Conservation (phyloP, 2,888 invertebrate species). For the Chymomyza procnemis region DNA sequence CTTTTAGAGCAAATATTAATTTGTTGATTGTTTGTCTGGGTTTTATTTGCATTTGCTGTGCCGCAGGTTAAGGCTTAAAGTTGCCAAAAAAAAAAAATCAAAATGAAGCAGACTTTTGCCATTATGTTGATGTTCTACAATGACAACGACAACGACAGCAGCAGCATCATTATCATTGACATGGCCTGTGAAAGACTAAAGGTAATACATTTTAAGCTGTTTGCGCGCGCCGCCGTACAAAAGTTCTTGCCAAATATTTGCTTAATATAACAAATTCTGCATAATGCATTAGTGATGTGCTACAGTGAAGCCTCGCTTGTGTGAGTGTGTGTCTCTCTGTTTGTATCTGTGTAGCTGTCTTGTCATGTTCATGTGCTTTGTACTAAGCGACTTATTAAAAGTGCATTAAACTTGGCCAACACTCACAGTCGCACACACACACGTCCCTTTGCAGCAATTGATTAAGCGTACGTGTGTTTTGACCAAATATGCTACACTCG, state of each 20-base stretch:
- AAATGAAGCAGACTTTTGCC: too few relatives aligned
- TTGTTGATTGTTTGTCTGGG: slow-evolving; percentile 54
- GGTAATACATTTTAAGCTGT: neutral
- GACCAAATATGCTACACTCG: neutral
- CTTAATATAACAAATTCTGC: slow-evolving; percentile 30
- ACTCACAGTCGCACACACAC: neutral
- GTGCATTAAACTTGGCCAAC: slow-evolving; percentile 71
- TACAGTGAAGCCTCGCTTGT: neutral
- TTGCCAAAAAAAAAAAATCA: neutral
- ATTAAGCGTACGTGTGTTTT: slow-evolving; percentile 59
- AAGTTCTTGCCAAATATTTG: slow-evolving; percentile 59
- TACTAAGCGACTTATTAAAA: slow-evolving; percentile 65
- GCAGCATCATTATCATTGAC: neutral
- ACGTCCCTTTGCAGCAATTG: slow-evolving; percentile 63
- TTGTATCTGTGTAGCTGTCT: neutral
- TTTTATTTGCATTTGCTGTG: neutral
- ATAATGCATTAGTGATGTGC: slow-evolving; percentile 13
- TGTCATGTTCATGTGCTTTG: slow-evolving; percentile 6
- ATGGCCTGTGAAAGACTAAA: neutral
- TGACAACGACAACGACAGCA: too few relatives aligned
- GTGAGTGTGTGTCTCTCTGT: neutral
- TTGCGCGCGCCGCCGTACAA: slow-evolving; percentile 1
- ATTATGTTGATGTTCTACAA: too few relatives aligned
- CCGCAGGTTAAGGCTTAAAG: neutral
- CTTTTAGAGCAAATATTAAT: slow-evolving; percentile 62